Evolutionary conservation across 2,113 vertebrate genomes (phyloP), one percentile per base, ranked within the genome.

Genomic region (Anolis sagrei): DNA sequence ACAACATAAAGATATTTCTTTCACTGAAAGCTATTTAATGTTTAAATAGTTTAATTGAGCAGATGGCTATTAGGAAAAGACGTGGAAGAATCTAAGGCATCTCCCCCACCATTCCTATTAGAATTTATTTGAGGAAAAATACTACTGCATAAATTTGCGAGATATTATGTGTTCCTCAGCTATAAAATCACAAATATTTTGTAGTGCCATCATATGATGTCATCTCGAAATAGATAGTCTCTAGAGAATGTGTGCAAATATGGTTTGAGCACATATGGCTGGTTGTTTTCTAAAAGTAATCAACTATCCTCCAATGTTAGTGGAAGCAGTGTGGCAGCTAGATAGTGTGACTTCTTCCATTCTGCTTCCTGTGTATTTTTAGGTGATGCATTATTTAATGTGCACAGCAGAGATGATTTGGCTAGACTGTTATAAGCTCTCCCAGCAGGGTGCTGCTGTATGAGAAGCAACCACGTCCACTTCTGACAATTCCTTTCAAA

Each of bases 1-100:
- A 61, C 36, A 79, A 58, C 19, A 16, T 72, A 79, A 79, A 79
- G 76, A 34, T 34, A 84, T 84, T 44, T 69, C 66, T 72, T 51
- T 25, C 58, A 79, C 64, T 64, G n/a, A 76, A 83, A 75, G 29
- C 18, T 72, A 79, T 58, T 85, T 79, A 85, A 85, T 58, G 64
- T 78, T 85, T 78, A 79, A 78, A 79, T 78, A 72, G 61, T 72
- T 79, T 72, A 36, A 85, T 39, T 44, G 64, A 79, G 34, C 76
- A 85, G 76, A 85, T 72, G 66, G 76, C 76, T 79, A 72, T 79
- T 29, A 79, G 48, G 3, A 76, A 74, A 44, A 14, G 29, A 16
- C 2, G 49, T 7, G 39, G 21, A 44, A 39, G 19, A 48, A 32
- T n/a, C 19, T 25, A n/a, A 70, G 49, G 36, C 34, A 70, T 79